phyloP scores from a whole-genome alignment of 1,140 invertebrate species.

The Caenorhabditis remanei region DNA sequence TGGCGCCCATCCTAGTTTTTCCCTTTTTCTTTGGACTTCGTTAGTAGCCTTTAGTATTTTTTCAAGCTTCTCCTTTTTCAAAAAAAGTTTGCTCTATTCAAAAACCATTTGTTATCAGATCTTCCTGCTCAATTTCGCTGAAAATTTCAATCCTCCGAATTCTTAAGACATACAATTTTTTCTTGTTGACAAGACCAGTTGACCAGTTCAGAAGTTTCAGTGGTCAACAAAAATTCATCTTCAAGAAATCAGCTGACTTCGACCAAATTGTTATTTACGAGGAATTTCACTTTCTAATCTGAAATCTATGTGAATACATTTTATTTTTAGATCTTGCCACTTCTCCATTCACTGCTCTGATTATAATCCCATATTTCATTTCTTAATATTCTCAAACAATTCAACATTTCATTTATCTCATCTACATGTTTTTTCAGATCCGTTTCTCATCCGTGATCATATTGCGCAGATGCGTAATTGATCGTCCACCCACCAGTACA shows the following conservation, averaged over 20 bases:
- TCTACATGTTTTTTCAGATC: not conserved
- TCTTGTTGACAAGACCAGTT: not conserved
- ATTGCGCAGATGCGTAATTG: slow-evolving; percentile 52
- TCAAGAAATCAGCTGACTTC: not conserved
- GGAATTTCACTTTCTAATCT: not conserved
- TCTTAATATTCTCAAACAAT: not conserved
- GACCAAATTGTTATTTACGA: not conserved
- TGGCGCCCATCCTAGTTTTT: too few species aligned
- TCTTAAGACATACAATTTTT: not conserved
- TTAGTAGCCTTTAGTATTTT: too few species aligned
- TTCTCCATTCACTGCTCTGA: not conserved
- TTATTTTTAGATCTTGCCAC: not conserved
- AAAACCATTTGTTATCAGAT: too few species aligned
- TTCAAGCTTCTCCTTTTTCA: too few species aligned
- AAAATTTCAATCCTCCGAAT: not conserved
- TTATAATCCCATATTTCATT: not conserved
- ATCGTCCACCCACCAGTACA: slow-evolving; percentile 21
- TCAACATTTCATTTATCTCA: not conserved
- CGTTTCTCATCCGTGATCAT: slow-evolving; percentile 55
- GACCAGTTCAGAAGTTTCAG: not conserved
- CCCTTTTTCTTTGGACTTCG: too few species aligned
- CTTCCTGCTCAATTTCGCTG: not conserved
- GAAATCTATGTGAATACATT: not conserved
- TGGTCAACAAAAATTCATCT: slow-evolving; percentile 1
- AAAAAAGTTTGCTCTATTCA: too few species aligned